These are phyloP conservation scores for Eugnorisma glareosa DNA, from an alignment of 2,888 invertebrate species.

Conservation along the genomic window DNA sequence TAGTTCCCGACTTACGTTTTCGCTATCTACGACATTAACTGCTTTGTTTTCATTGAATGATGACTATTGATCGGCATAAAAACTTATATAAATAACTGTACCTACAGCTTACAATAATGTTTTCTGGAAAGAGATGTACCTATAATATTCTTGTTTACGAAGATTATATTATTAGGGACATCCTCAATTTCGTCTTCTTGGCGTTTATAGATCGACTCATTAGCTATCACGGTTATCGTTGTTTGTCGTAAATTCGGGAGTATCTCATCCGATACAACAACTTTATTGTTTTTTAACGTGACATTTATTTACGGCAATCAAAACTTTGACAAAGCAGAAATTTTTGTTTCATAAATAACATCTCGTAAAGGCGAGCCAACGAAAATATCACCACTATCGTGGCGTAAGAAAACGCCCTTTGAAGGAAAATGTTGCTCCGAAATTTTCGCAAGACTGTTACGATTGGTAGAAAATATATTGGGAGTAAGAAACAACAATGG, in stretches of 20 bases:
- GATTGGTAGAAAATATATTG: conserved; percentile 27
- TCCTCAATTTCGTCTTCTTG: conserved; percentile 10
- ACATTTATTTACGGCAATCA: conserved; percentile 47
- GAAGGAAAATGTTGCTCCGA: conserved; percentile 15
- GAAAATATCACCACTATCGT: conserved; percentile 11
- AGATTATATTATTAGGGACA: conserved; percentile 12
- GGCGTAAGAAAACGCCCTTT: conserved; percentile 30
- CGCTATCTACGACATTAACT: neutral
- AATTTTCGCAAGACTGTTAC: conserved; percentile 1
- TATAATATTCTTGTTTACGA: conserved; percentile 27
- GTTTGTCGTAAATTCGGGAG: conserved; percentile 24
- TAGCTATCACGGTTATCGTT: conserved; percentile 28
- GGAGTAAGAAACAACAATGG: conserved; percentile 19
- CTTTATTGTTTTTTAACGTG: conserved; percentile 47
- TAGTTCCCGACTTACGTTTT: conserved; percentile 10
- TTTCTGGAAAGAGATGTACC: conserved; percentile 4
- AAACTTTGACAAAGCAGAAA: conserved; percentile 32
- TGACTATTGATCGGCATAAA: conserved; percentile 15
- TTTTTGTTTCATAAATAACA: conserved; percentile 38
- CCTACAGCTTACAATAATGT: neutral
- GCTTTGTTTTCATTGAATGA: conserved; percentile 19
- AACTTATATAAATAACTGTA: neutral
- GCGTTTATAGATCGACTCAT: conserved; percentile 26
- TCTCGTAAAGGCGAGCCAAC: conserved; percentile 9
- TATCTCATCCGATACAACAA: conserved; percentile 21